Evolutionary conservation across 2,888 invertebrate species (phyloP).

Genomic region (Drosophila neonasuta): DNA sequence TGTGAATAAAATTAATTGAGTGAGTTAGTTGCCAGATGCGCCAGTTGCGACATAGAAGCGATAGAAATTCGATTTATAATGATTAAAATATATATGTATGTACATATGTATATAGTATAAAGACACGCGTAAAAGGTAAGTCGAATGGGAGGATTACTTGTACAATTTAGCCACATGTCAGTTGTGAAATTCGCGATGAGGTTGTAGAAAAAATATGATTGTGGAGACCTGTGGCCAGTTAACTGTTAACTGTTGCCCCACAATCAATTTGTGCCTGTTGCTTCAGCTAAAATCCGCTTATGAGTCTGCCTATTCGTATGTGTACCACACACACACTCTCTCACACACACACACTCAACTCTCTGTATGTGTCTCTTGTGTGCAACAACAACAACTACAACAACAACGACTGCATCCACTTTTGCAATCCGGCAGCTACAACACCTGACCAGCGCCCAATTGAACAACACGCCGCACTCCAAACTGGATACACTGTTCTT

Average conservation of each 20-base stretch:
- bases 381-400: background rate
- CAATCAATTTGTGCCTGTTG: constrained; percentile 20
- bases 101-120: background rate
- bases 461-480: constrained; percentile 77
- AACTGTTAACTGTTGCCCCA: constrained; percentile 22
- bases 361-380: constrained; percentile 27
- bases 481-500: constrained; percentile 89
- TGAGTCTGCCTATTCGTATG: constrained; percentile 8
- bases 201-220: constrained; percentile 26
- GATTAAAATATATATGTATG: constrained; percentile 22
- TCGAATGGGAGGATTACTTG: constrained; percentile 51
- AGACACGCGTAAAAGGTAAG: constrained; percentile 58
- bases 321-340: constrained; percentile 21
- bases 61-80: constrained; percentile 68
- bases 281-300: constrained; percentile 30
- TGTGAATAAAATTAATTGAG: constrained; percentile 16
- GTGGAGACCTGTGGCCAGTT: constrained; percentile 4
- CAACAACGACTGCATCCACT: constrained; percentile 45
- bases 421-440: constrained; percentile 68
- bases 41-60: constrained; percentile 60
- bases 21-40: constrained; percentile 48
- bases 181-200: constrained; percentile 35
- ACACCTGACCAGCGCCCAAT: constrained; percentile 55
- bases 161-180: constrained; percentile 45
- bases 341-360: constrained; percentile 14